Percentiles rank a stretch among this genome's conserved stretches.
phyloP scores from a whole-genome alignment of 2,797 vertebrate genomes.

The Halcyon chelicuti region DNA sequence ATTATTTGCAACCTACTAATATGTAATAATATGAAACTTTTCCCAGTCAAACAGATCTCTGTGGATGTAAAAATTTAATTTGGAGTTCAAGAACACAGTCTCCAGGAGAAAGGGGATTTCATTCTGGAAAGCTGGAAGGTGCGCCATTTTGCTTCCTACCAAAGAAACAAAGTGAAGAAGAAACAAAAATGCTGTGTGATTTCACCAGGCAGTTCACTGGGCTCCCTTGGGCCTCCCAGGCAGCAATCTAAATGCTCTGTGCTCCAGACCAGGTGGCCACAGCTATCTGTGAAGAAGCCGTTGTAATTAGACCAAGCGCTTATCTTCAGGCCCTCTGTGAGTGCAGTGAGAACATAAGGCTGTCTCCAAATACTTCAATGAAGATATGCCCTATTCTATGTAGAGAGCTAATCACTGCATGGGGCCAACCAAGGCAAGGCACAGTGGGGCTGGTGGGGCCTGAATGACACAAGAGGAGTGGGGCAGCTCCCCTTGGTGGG shows the following conservation, averaged over 20 bases:
- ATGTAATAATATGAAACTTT: background rate
- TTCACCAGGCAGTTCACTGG: background rate
- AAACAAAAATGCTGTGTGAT: background rate
- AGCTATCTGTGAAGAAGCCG: background rate
- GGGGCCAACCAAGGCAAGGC: background rate
- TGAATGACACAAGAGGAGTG: rapidly evolving
- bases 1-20: constrained; percentile 4
- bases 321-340: background rate
- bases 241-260: background rate
- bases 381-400: background rate
- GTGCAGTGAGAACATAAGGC: background rate
- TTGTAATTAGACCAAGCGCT: background rate
- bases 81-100: background rate
- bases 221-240: background rate
- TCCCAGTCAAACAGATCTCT: background rate
- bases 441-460: no score
- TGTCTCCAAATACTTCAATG: rapidly evolving
- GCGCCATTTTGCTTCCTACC: background rate
- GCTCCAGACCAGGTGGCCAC: background rate
- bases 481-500: rapidly evolving
- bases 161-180: background rate
- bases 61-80: background rate
- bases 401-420: background rate
- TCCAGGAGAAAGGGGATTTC: background rate
- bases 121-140: background rate